A percentile compares a stretch with the other conserved stretches of the same genome.
These are phyloP conservation scores for Leucophenga maculata DNA, from an alignment of 2,888 invertebrate genomes.

Conservation along the genomic window DNA sequence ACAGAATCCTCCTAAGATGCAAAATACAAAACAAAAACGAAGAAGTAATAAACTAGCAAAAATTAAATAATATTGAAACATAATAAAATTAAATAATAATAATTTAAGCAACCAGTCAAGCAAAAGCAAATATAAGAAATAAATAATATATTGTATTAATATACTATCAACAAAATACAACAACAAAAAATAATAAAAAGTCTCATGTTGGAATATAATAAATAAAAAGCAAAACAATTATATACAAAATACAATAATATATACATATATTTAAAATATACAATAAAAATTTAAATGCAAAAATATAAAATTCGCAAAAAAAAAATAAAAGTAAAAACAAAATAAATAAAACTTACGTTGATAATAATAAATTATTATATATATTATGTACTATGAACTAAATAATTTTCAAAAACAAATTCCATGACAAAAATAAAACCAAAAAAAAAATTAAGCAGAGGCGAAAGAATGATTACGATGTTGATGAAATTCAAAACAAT, in stretches of 20 bases:
- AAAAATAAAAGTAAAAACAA: constrained; percentile 13
- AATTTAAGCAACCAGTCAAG: constrained; percentile 28
- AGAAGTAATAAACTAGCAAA: constrained; percentile 47
- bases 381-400: background rate
- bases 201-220: constrained; percentile 61
- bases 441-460: constrained; percentile 1
- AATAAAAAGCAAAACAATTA: constrained; percentile 43
- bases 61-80: constrained; percentile 51
- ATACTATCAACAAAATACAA: constrained; percentile 34
- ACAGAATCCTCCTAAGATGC: constrained; percentile 59
- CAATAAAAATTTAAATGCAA: constrained; percentile 43
- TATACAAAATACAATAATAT: constrained; percentile 49
- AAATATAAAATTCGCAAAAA: constrained; percentile 35
- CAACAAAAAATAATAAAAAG: constrained; percentile 44
- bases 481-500: constrained; percentile 53
- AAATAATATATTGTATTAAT: constrained; percentile 41
- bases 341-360: constrained; percentile 14
- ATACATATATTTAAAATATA: constrained; percentile 44
- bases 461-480: constrained; percentile 16
- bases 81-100: constrained; percentile 50
- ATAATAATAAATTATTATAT: constrained; percentile 23
- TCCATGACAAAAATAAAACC: background rate
- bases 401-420: constrained; percentile 8
- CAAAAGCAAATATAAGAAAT: constrained; percentile 35
- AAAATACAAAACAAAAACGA: constrained; percentile 32